Conservation (phyloP, 2,888 invertebrate species). For the Lobophora halterata region DNA sequence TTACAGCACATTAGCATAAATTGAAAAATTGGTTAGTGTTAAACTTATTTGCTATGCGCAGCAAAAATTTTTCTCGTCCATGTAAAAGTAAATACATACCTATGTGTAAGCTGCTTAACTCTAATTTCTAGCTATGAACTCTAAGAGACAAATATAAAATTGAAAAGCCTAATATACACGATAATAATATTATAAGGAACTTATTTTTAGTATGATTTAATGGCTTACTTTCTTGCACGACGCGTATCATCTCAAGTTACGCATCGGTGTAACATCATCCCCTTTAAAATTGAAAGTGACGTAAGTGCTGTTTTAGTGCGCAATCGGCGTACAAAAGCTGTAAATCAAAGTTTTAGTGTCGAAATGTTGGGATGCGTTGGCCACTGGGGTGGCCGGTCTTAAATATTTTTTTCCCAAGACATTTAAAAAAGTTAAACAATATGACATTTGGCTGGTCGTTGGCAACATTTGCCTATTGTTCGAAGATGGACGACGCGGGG, state of each 20-base stretch:
- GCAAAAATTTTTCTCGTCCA: too few species aligned
- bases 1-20: too few species aligned
- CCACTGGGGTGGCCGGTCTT: constrained; percentile 76
- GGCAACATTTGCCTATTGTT: constrained; percentile 65
- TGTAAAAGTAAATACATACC: too few species aligned
- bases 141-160: too few species aligned
- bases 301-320: constrained; percentile 79
- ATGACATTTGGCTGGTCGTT: constrained; percentile 64
- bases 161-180: too few species aligned
- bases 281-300: constrained; percentile 81
- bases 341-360: constrained; percentile 81
- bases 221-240: neutral
- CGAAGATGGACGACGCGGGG: constrained; percentile 50
- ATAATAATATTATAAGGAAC: too few species aligned
- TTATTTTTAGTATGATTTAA: neutral
- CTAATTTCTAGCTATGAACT: too few species aligned
- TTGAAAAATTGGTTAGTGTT: too few species aligned
- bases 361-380: constrained; percentile 78
- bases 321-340: constrained; percentile 75
- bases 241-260: constrained; percentile 37
- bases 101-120: too few species aligned
- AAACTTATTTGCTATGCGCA: too few species aligned
- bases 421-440: constrained; percentile 63
- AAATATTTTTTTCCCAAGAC: constrained; percentile 53
- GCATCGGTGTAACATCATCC: constrained; percentile 55